Percentiles rank a stretch among this genome's conserved stretches.
phyloP scores from a whole-genome alignment of 2,797 vertebrate species.

The Eulemur rubriventer region DNA sequence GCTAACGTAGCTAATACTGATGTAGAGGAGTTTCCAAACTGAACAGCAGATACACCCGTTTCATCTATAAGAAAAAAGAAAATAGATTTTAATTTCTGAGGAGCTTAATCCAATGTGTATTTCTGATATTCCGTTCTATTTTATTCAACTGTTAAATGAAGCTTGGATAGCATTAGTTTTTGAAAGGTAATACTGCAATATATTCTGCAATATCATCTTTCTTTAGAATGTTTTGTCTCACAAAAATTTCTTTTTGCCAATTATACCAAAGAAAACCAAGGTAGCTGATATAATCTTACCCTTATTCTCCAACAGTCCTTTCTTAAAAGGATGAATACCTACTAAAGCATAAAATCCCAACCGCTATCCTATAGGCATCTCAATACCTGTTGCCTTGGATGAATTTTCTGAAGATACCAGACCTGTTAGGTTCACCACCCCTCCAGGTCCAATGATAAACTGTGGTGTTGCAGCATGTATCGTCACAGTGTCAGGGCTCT shows the following conservation, averaged over 20 bases:
- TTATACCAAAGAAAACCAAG: constrained; percentile 17
- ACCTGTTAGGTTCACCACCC: constrained; percentile 91
- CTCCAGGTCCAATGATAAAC: constrained; percentile 92
- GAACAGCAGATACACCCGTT: constrained; percentile 89
- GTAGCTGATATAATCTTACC: constrained; percentile 70
- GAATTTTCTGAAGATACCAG: constrained; percentile 86
- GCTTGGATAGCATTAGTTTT: not conserved
- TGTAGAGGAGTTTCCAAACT: constrained; percentile 91
- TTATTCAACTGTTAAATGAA: constrained; percentile 34
- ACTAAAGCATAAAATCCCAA: constrained; percentile 73
- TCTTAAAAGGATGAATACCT: constrained; percentile 65
- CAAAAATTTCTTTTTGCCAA: not conserved
- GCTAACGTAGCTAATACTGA: constrained; percentile 92
- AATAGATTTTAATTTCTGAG: constrained; percentile 45
- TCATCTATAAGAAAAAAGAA: constrained; percentile 85
- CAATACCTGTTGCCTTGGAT: constrained; percentile 78
- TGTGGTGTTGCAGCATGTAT: constrained; percentile 91
- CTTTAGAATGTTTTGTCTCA: constrained; percentile 28
- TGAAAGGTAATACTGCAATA: constrained; percentile 26
- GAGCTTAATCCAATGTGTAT: not conserved
- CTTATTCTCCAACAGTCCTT: constrained; percentile 67
- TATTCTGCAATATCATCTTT: constrained; percentile 34
- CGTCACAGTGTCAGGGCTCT: constrained; percentile 92
- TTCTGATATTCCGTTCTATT: constrained; percentile 43
- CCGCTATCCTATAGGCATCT: constrained; percentile 74